Evolutionary conservation across 2,797 vertebrate species (phyloP).

Genomic region (Morelia viridis): DNA sequence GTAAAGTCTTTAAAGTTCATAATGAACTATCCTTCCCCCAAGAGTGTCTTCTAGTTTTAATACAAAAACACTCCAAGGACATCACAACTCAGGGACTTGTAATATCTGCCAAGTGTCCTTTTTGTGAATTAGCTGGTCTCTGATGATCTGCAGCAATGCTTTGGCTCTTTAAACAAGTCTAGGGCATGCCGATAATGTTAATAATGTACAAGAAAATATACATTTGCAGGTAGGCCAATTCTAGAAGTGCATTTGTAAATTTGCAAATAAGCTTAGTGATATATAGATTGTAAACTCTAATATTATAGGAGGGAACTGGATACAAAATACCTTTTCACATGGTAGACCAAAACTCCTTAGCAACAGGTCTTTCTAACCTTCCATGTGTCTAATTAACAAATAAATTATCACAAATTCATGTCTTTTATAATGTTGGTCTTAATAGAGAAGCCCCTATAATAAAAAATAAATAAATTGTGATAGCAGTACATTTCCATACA

Average conservation of each 20-base stretch:
- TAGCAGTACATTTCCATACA: background rate
- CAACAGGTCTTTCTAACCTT: slow-evolving; percentile 41
- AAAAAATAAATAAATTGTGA: background rate
- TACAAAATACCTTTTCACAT: slow-evolving; percentile 4
- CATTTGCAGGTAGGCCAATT: background rate
- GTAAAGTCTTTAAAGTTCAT: slow-evolving; percentile 26
- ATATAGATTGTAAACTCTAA: slow-evolving; percentile 49
- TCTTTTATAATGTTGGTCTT: slow-evolving; percentile 30
- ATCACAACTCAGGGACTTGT: slow-evolving; percentile 20
- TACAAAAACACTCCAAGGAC: background rate
- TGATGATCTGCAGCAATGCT: slow-evolving; percentile 42
- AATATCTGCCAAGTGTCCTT: slow-evolving; percentile 45
- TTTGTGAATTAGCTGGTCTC: slow-evolving; percentile 41
- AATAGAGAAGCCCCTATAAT: slow-evolving; percentile 29
- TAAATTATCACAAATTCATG: slow-evolving; percentile 52
- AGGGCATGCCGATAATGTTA: slow-evolving; percentile 21
- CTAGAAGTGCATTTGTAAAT: background rate
- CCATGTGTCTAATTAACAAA: slow-evolving; percentile 48
- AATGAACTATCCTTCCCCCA: background rate
- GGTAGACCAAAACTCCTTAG: slow-evolving; percentile 22
- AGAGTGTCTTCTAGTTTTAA: slow-evolving; percentile 34
- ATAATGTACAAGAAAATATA: background rate
- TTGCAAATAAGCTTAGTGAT: slow-evolving; percentile 8
- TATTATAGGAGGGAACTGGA: slow-evolving; percentile 27
- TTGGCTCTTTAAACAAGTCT: slow-evolving; percentile 24